These are phyloP conservation scores for Eudyptes chrysolophus DNA, from an alignment of 2,113 vertebrate genomes.

Conservation along the genomic window DNA sequence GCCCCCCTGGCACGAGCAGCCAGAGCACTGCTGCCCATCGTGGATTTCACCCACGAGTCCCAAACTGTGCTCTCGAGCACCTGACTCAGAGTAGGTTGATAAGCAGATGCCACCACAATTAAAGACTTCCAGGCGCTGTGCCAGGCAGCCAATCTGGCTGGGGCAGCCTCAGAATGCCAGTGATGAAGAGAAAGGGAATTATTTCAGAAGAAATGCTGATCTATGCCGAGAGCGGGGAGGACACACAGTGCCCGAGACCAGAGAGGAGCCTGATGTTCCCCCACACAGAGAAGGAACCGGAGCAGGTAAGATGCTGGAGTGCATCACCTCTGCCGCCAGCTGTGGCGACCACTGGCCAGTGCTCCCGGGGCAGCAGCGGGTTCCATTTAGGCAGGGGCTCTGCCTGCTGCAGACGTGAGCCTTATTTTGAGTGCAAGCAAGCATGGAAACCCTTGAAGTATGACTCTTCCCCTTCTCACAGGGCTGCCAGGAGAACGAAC, in stretches of 20 bases:
- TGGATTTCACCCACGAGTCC: not conserved
- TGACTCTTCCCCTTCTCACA: not conserved
- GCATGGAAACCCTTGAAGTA: not conserved
- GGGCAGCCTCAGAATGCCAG: not conserved
- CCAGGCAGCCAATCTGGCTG: not conserved
- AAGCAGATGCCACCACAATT: not conserved
- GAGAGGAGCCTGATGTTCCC: not conserved
- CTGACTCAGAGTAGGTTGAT: not conserved
- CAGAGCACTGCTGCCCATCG: not conserved
- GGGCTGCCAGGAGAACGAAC: not conserved
- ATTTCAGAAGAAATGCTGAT: not conserved
- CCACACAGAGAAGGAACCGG: too few species aligned
- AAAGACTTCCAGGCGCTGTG: not conserved
- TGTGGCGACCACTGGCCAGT: rapidly evolving
- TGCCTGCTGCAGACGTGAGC: not conserved
- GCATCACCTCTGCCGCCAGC: not conserved
- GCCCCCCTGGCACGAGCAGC: not conserved
- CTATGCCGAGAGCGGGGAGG: not conserved
- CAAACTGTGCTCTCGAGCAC: not conserved
- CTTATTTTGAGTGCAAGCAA: not conserved
- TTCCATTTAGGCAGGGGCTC: not conserved
- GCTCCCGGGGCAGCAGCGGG: not conserved
- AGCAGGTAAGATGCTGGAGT: not conserved
- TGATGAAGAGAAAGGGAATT: not conserved
- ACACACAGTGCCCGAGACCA: rapidly evolving